These are phyloP conservation scores for Sparus aurata DNA, from an alignment of 2,797 vertebrate genomes.

Conservation along the genomic window DNA sequence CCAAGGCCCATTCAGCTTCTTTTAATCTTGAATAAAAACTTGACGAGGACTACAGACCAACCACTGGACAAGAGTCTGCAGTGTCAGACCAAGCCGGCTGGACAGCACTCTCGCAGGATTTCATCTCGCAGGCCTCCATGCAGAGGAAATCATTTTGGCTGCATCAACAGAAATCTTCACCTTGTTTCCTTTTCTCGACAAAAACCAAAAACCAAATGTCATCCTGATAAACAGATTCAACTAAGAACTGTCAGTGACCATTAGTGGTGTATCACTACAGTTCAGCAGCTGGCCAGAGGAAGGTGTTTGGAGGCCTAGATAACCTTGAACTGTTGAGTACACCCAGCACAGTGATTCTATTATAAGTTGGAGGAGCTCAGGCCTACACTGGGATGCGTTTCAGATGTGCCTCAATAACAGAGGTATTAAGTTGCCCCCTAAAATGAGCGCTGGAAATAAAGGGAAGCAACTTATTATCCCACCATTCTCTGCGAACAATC, in stretches of 20 bases:
- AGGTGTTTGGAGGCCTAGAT: constrained; percentile 57
- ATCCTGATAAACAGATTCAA: constrained; percentile 47
- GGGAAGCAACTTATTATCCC: constrained; percentile 82
- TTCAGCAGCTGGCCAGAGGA: constrained; percentile 60
- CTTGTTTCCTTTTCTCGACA: constrained; percentile 48
- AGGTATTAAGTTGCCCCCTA: constrained; percentile 74
- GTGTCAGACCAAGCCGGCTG: constrained; percentile 30
- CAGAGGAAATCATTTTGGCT: constrained; percentile 52
- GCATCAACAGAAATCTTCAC: constrained; percentile 32
- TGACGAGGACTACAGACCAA: constrained; percentile 33
- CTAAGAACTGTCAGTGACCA: constrained; percentile 48
- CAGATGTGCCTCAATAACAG: constrained; percentile 79
- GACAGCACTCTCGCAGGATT: constrained; percentile 15
- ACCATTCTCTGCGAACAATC: constrained; percentile 81
- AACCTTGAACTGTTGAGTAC: constrained; percentile 70
- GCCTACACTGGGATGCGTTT: constrained; percentile 72
- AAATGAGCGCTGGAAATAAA: constrained; percentile 75
- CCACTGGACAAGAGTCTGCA: constrained; percentile 37
- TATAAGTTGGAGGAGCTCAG: constrained; percentile 64
- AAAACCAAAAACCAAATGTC: constrained; percentile 41
- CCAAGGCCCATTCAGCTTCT: constrained; percentile 31
- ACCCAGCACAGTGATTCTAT: constrained; percentile 73
- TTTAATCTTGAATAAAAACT: constrained; percentile 46
- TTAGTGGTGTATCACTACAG: constrained; percentile 40
- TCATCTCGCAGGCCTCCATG: constrained; percentile 7